Evolutionary conservation across 2,888 invertebrate species (phyloP), one percentile per base, ranked within the genome.

Genomic region (Nemoura dubitans): DNA sequence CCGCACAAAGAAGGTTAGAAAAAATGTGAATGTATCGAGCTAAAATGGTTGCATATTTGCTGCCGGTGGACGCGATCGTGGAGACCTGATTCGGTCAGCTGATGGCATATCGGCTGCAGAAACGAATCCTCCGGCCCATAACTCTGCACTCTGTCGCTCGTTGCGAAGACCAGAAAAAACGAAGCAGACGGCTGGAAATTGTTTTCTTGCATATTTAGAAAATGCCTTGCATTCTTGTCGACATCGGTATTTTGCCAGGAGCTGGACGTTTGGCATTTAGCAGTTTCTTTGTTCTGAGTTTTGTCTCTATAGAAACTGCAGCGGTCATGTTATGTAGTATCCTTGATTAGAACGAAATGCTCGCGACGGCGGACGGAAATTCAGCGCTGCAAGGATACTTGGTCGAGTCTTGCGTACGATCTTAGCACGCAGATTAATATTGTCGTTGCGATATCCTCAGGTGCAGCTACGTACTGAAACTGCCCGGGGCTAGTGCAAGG

Each of bases 181-280:
- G 21, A 21, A 59, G 59, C 59, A 59, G 59, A 59, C 3, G 59
- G 21, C 21, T 21, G 59, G 59, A 21, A 59, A 59, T 59, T 59
- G 14, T 59, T 59, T 59, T 59, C 59, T 10, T 78, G 78, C 78
- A 78, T 78, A 78, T 78, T 78, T 25, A 78, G 21, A 27, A 78
- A 78, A 78, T 78, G 78, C 78, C 28, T 59, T 59, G 59, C 3
- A 59, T 59, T 59, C 59, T 59, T 59, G 14, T 10, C 14, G 59
- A 10, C 21, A 21, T 2, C 3, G 59, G 59, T 21, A 59, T 59
- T 21, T 36, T 59, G 3, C 59, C 14, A 7, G 59, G n/a, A n/a
- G 21, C 59, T 21, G 59, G 21, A 59, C 14, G 59, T 21, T 59
- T 21, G 59, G 6, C 59, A 14, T 10, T 59, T 59, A 21, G 2